Evolutionary conservation across 2,113 vertebrate species (phyloP), one percentile per base, ranked within the genome.

Genomic region (Rhadina sibilatrix): DNA sequence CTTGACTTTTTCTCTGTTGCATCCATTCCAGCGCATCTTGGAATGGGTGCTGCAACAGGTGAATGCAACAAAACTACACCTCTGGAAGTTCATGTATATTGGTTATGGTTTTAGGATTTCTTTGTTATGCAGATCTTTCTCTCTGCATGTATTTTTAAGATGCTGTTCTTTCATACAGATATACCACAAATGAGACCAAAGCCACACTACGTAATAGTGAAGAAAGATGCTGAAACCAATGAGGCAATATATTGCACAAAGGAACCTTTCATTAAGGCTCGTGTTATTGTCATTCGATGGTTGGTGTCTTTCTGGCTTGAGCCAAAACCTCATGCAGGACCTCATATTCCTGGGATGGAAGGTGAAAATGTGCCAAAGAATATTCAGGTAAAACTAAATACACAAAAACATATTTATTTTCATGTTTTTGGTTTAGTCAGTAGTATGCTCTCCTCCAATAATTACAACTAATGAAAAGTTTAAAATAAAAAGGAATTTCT

Each of bases 271-370:
- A 99, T 99, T 92, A 99, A 99, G 94, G 99, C 99, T 94, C 98
- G 99, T 66, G 99, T 99, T 96, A 99, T 99, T 98, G 99, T 99
- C 92, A 99, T 99, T 97, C 98, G 99, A 93, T 99, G 99, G 99
- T 98, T 99, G 95, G 99, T 99, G 87, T 99, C 99, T 97, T 99
- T 99, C 98, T 99, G 99, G 99, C 98, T 99, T 65, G 99, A 99
- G 96, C 99, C 99, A 83, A 98, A 99, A 97, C 98, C 99, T 71
- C 99, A 98, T 96, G 96, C 98, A 66, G 98, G 98, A 57, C 98
- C 98, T 94, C 98, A 98, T 92, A 99, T 99, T 98, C 99, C 99
- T 95, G 99, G 99, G 90, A 98, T 99, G 90, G 99, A 99, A 97
- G 99, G 99, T 94, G 99, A 99, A 98, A 99, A 97, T 54, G 98